Conservation (phyloP, 2,797 vertebrate genomes). For the Nasua narica region DNA sequence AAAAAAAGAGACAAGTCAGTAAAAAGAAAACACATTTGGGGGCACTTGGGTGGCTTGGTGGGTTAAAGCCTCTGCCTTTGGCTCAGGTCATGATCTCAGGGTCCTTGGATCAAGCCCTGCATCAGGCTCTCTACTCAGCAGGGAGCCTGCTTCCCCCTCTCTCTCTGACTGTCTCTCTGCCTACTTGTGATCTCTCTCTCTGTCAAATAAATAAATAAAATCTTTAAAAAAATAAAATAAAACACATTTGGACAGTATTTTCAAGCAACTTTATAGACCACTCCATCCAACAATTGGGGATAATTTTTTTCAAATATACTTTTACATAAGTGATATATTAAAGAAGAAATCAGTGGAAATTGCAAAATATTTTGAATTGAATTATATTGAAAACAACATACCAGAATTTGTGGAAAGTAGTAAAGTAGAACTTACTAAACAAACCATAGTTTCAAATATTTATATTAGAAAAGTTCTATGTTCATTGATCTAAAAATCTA, state of each 20-base stretch:
- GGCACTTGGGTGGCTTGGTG: too few species aligned
- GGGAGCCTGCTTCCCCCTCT: too few species aligned
- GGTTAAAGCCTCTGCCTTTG: too few species aligned
- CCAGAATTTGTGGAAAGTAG: neutral
- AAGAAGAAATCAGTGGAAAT: neutral
- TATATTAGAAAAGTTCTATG: neutral
- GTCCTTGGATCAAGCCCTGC: too few species aligned
- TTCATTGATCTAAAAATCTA: neutral
- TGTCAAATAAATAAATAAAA: too few species aligned
- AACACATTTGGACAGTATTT: neutral
- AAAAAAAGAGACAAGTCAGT: neutral
- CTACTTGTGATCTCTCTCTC: too few species aligned
- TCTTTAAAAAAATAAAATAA: too few species aligned
- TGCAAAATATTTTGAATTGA: neutral
- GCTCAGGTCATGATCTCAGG: too few species aligned
- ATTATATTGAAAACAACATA: neutral
- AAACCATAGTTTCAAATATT: neutral
- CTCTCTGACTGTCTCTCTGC: too few species aligned
- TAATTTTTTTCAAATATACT: neutral
- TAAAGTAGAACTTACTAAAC: neutral
- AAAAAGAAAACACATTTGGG: too few species aligned
- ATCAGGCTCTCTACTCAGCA: too few species aligned
- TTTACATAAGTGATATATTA: neutral
- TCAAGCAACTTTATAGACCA: neutral
- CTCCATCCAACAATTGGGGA: neutral